Conservation (phyloP, 2,888 invertebrate species). For the Phragmatobia fuliginosa region DNA sequence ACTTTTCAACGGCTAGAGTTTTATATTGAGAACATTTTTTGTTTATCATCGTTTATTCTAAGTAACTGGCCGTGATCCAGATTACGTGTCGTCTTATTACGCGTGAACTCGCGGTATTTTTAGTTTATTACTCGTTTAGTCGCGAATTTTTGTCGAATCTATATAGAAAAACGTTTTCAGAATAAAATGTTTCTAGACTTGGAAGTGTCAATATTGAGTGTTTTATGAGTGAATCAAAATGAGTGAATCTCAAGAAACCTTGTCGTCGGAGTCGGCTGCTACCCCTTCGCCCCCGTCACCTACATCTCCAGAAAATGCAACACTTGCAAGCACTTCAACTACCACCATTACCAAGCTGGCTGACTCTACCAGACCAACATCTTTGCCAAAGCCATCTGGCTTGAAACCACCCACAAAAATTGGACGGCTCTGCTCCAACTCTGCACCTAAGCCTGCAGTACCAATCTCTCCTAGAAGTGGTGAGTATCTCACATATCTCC, state of each 20-base stretch:
- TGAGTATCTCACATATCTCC: constrained; percentile 61
- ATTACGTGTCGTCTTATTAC: constrained; percentile 81
- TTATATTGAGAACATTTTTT: constrained; percentile 44
- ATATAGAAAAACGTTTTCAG: constrained; percentile 57
- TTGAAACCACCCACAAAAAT: constrained; percentile 89
- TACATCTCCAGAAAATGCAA: constrained; percentile 71
- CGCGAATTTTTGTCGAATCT: constrained; percentile 56
- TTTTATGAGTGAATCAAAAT: constrained; percentile 67
- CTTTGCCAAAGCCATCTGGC: constrained; percentile 87
- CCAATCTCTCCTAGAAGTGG: constrained; percentile 87
- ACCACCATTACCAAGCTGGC: constrained; percentile 64
- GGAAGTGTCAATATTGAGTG: constrained; percentile 54
- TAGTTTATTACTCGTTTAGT: constrained; percentile 76
- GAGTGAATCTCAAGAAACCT: constrained; percentile 75
- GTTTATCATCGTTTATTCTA: constrained; percentile 69
- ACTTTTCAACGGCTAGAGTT: constrained; percentile 30
- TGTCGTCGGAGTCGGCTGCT: constrained; percentile 53
- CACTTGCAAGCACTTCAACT: constrained; percentile 68
- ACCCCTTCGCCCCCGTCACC: constrained; percentile 67
- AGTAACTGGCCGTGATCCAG: constrained; percentile 84
- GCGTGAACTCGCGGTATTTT: constrained; percentile 84
- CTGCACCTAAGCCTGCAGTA: constrained; percentile 89
- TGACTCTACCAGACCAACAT: constrained; percentile 71
- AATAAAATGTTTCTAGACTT: constrained; percentile 51
- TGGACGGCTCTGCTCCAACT: constrained; percentile 88